Evolutionary conservation across 1,140 invertebrate species (phyloP).

Genomic region (Theocolax elegans): DNA sequence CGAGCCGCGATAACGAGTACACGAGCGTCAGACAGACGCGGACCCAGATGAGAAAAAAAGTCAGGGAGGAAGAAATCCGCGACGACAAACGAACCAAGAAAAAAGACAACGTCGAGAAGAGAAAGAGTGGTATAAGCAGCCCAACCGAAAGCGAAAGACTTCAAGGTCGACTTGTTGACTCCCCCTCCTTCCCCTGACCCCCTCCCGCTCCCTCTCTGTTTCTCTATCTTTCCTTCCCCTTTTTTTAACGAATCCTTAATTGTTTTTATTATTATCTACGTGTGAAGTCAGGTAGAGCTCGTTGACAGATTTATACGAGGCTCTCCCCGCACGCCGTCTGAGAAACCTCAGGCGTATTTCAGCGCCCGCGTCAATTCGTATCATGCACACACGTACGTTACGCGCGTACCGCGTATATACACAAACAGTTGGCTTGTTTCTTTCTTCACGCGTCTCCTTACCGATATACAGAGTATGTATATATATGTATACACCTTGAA

Average conservation of each 20-base stretch:
- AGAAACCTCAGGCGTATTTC: conserved; percentile 26
- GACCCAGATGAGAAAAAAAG: not conserved
- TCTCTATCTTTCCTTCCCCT: not conserved
- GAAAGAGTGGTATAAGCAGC: not conserved
- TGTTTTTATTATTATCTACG: conserved; percentile 40
- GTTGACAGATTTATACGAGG: conserved; percentile 36
- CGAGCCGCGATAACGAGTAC: conserved; percentile 40
- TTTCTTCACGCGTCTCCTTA: too few species aligned
- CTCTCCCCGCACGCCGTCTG: not conserved
- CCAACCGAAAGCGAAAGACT: not conserved
- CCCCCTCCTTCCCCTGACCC: not conserved
- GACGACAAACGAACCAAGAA: conserved; percentile 1
- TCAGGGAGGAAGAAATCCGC: not conserved
- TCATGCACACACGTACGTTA: not conserved
- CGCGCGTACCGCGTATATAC: not conserved
- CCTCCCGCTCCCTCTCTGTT: too few species aligned
- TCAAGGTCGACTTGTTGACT: conserved; percentile 7
- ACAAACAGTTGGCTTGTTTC: not conserved
- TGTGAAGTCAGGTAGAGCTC: conserved; percentile 24
- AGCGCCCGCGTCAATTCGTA: conserved; percentile 4
- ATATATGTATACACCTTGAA: too few species aligned
- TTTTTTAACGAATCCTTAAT: conserved; percentile 2
- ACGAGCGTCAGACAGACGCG: conserved; percentile 2
- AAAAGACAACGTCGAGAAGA: not conserved
- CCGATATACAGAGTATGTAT: too few species aligned